Conservation (phyloP, 2,888 invertebrate genomes). For the Mythimna loreyi region DNA sequence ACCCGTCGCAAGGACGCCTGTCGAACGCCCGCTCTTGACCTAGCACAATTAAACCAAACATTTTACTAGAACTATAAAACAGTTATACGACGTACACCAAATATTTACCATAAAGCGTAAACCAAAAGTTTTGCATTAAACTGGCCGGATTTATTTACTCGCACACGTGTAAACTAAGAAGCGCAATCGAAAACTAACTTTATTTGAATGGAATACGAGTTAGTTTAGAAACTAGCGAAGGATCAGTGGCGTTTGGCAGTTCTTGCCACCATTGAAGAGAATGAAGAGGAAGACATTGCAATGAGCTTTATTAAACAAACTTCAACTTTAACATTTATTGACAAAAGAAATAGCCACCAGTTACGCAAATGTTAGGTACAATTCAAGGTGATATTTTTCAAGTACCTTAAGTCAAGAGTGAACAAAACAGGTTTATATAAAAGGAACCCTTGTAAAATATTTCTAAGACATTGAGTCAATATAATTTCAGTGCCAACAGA, state of each 20-base stretch:
- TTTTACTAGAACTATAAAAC: constrained; percentile 90
- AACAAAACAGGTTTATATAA: background rate
- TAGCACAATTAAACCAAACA: constrained; percentile 91
- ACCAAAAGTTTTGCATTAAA: constrained; percentile 91
- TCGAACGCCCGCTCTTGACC: constrained; percentile 90
- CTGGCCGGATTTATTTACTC: constrained; percentile 88
- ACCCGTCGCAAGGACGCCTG: constrained; percentile 90
- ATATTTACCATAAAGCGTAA: constrained; percentile 91
- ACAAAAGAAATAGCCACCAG: background rate
- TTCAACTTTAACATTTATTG: constrained; percentile 48
- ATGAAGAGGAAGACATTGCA: constrained; percentile 73
- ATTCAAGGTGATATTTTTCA: background rate
- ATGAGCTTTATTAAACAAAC: constrained; percentile 59
- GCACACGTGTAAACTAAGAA: constrained; percentile 76
- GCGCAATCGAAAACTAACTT: constrained; percentile 69
- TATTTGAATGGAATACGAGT: constrained; percentile 63
- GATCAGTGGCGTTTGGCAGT: constrained; percentile 70
- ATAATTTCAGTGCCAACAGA: background rate
- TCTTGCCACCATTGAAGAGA: constrained; percentile 71
- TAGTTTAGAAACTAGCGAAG: constrained; percentile 48
- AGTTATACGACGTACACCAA: constrained; percentile 90
- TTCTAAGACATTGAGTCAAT: background rate
- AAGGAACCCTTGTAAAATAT: background rate
- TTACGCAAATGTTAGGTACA: too few species aligned
- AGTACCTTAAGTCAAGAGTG: background rate